phyloP scores from a whole-genome alignment of 2,797 vertebrate species.

The Alauda arvensis region DNA sequence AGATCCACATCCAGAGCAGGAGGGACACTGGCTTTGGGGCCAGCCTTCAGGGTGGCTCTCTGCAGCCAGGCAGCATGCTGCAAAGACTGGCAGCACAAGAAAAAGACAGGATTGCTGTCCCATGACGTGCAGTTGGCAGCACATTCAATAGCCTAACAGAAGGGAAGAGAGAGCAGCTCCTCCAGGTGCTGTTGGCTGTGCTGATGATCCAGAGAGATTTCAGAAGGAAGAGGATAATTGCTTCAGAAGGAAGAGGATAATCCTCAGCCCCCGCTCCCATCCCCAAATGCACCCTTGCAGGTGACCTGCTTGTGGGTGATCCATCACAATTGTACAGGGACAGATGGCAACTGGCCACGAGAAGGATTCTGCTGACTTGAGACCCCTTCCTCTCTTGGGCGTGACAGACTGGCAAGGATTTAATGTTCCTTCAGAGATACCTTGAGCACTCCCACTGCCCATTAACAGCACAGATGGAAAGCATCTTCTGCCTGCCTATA shows the following conservation, averaged over 20 bases:
- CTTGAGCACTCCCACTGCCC: neutral
- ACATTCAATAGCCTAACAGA: neutral
- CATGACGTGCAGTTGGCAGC: neutral
- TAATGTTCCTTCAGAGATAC: neutral
- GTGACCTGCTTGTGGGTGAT: neutral
- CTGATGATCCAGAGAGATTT: rapidly evolving
- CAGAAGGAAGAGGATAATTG: neutral
- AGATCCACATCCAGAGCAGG: neutral
- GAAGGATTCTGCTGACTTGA: neutral
- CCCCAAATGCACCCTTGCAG: neutral
- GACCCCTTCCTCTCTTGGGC: neutral
- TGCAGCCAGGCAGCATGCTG: neutral
- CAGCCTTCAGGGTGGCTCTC: neutral
- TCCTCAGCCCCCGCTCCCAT: neutral
- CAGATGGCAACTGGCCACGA: neutral
- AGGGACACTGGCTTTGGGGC: neutral
- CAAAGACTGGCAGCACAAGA: neutral
- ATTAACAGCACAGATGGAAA: neutral
- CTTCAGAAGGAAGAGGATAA: neutral
- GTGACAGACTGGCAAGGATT: neutral
- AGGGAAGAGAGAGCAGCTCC: neutral
- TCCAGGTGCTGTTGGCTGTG: neutral
- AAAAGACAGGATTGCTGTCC: neutral
- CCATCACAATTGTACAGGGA: neutral
- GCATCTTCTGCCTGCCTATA: neutral